phyloP scores from a whole-genome alignment of 2,797 vertebrate species.

The Acanthurus lineatus region DNA sequence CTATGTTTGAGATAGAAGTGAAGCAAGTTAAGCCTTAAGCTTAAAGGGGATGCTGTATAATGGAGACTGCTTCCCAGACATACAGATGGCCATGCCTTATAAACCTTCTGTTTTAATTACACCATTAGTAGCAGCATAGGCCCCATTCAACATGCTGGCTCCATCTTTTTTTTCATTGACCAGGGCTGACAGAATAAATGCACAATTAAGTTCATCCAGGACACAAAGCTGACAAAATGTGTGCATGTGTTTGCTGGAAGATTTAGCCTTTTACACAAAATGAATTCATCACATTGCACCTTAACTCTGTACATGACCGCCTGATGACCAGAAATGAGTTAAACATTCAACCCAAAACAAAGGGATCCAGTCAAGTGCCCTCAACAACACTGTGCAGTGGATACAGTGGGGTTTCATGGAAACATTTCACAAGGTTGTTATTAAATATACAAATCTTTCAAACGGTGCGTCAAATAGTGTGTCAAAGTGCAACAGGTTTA shows the following conservation, averaged over 20 bases:
- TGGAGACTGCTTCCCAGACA: slow-evolving; percentile 24
- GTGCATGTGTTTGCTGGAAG: slow-evolving; percentile 16
- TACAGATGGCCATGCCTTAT: slow-evolving; percentile 34
- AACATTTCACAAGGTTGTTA: slow-evolving; percentile 14
- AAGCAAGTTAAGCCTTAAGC: slow-evolving; percentile 10
- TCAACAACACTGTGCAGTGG: slow-evolving; percentile 31
- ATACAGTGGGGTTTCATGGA: slow-evolving; percentile 21
- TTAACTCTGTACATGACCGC: slow-evolving; percentile 12
- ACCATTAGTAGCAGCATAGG: slow-evolving; percentile 9
- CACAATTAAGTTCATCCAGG: slow-evolving; percentile 11
- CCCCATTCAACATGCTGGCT: slow-evolving; percentile 14
- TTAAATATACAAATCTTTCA: slow-evolving; percentile 21
- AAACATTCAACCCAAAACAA: slow-evolving; percentile 51
- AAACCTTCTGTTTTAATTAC: slow-evolving; percentile 49
- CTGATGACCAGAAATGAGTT: slow-evolving; percentile 64
- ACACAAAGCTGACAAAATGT: slow-evolving; percentile 11
- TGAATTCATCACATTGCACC: slow-evolving; percentile 25
- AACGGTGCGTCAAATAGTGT: not conserved
- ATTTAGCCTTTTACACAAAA: slow-evolving; percentile 2
- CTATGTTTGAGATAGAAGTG: slow-evolving; percentile 24
- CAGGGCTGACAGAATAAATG: slow-evolving; percentile 13
- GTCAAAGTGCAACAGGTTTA: not conserved
- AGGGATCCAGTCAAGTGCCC: slow-evolving; percentile 16
- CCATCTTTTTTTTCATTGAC: slow-evolving; percentile 11
- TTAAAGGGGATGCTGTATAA: slow-evolving; percentile 15